These are phyloP conservation scores for Nansenia antarctica DNA, from an alignment of 2,113 vertebrate species.

Conservation along the genomic window DNA sequence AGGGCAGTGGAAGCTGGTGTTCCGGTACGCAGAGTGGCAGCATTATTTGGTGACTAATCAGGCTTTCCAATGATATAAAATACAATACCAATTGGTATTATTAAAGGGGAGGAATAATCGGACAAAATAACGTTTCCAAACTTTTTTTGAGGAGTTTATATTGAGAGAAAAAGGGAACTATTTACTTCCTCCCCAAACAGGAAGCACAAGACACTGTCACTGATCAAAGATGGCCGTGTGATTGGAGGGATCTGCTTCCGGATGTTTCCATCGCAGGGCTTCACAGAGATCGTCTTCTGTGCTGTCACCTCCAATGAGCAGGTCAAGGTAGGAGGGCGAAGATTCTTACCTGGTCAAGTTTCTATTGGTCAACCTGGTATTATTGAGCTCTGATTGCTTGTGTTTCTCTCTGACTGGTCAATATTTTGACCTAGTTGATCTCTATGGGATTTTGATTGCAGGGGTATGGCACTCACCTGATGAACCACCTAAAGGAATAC, in stretches of 20 bases:
- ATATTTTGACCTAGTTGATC: slow-evolving; percentile 1
- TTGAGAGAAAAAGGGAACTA: neutral
- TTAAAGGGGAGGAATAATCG: too few relatives aligned
- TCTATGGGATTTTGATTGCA: slow-evolving; percentile 49
- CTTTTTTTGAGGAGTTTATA: too few relatives aligned
- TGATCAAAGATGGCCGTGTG: slow-evolving; percentile 97
- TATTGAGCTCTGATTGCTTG: neutral
- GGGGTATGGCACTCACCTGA: slow-evolving; percentile 97
- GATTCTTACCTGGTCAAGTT: neutral
- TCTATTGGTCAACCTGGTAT: neutral
- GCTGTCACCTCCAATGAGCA: slow-evolving; percentile 98
- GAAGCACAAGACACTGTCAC: slow-evolving; percentile 97
- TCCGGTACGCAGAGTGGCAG: too few relatives aligned
- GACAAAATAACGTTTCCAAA: too few relatives aligned
- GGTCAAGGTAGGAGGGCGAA: slow-evolving; percentile 85
- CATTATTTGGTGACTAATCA: too few relatives aligned
- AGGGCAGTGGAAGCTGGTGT: too few relatives aligned
- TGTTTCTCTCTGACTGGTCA: neutral
- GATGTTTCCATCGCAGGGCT: slow-evolving; percentile 98
- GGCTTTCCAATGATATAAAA: too few relatives aligned
- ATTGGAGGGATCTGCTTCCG: slow-evolving; percentile 98
- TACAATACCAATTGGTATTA: too few relatives aligned
- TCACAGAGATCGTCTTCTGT: slow-evolving; percentile 98
- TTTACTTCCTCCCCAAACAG: slow-evolving; percentile 66
- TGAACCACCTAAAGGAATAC: slow-evolving; percentile 99